Base-by-base conservation (phyloP, 1,140 invertebrate species). In the Oncopeltus fasciatus region DNA sequence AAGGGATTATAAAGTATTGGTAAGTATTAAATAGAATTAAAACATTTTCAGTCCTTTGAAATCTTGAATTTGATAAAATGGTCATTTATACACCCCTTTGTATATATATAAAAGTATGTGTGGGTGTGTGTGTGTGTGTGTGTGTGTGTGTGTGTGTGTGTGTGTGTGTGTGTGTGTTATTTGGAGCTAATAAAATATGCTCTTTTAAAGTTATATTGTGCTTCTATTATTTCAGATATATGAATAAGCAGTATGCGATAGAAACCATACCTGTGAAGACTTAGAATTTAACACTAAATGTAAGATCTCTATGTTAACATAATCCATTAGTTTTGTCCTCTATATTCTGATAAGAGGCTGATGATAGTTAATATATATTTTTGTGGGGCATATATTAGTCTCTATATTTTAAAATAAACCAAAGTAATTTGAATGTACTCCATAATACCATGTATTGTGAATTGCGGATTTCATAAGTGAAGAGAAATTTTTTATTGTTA, bases 231-330 rank as follows among this genome's bases (percentile, higher is more conserved):
- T 53, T 53, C 49, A 53, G 49, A 11, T 53, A 24, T n/a, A 24
- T 53, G 49, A 26, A 24, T 16, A 24, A 24, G 49, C 49, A 53
- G 49, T 53, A 24, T 53, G 49, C 24, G 2, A 20, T 53, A 53
- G 49, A 53, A 24, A 14, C 14, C 24, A 26, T 53, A 53, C 49
- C 49, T 53, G 5, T 53, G 49, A 53, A 53, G 49, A 53, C 49
- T 53, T 53, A 53, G 49, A 53, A 53, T 18, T 53, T 53, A 53
- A 53, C 26, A 53, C 24, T 53, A 8, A 53, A 53, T 53, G 24
- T 53, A 53, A 53, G 49, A 53, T 53, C 49, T 53, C 49, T 53
- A 53, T 53, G 49, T 53, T 53, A 53, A 53, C 49, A 53, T 53
- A 24, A 53, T 53, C 49, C 49, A 53, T 53, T 53, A 53, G 49